Evolutionary conservation across 35 echinoderm and acorn worm species (phyloP).

Genomic region (Apostichopus japonicus): DNA sequence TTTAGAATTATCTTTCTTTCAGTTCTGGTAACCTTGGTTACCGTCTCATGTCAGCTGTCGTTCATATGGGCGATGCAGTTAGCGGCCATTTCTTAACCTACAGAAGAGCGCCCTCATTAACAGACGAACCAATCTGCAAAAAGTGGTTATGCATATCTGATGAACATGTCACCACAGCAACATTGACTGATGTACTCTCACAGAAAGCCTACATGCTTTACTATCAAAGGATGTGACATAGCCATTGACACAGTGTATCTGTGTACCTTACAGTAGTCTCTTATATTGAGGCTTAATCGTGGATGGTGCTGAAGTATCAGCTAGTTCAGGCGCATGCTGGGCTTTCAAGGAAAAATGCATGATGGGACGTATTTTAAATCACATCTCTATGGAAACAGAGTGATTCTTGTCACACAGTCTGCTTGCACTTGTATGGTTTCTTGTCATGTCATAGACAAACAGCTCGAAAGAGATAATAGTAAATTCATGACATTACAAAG

Average conservation of each 20-base stretch:
- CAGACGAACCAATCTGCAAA: constrained; percentile 50
- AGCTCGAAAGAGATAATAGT: too few relatives aligned
- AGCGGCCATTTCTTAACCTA: constrained; percentile 96
- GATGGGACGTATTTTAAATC: too few relatives aligned
- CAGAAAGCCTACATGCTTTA: constrained; percentile 98
- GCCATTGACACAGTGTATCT: not conserved
- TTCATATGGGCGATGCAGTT: constrained; percentile 87
- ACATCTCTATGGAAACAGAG: too few relatives aligned
- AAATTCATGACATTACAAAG: too few relatives aligned
- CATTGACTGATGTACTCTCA: constrained; percentile 71
- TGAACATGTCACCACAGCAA: constrained; percentile 65
- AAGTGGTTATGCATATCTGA: constrained; percentile 87
- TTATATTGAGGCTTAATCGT: not conserved
- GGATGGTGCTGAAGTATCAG: too few relatives aligned
- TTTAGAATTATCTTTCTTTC: not conserved
- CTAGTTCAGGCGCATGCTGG: too few relatives aligned
- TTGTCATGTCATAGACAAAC: too few relatives aligned
- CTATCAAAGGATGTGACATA: constrained; percentile 82
- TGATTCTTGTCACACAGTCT: too few relatives aligned
- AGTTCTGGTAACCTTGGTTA: constrained; percentile 66
- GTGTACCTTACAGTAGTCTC: not conserved
- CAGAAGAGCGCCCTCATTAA: constrained; percentile 68
- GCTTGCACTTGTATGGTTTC: too few relatives aligned
- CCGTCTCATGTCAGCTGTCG: constrained; percentile 82
- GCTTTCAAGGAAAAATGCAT: too few relatives aligned